Conservation (phyloP, 2,888 invertebrate genomes). For the Minunthozetes semirufus region DNA sequence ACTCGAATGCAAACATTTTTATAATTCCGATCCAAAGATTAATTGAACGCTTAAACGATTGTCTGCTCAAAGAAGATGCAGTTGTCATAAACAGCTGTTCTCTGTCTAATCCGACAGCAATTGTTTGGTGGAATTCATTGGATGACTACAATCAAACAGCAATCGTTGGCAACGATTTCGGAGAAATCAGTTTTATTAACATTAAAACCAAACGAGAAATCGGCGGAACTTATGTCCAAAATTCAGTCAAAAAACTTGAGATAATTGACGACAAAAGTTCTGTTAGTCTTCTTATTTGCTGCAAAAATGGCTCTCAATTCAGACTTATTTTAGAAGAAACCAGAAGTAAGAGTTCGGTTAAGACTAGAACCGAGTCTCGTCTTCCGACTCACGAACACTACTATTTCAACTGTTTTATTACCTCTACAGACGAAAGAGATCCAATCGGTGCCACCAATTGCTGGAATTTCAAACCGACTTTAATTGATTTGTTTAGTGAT, state of each 20-base stretch:
- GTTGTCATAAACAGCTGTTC: conserved; percentile 8
- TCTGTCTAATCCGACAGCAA: conserved; percentile 43
- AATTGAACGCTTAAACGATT: not conserved
- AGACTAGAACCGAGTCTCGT: not conserved
- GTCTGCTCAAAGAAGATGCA: conserved; percentile 22
- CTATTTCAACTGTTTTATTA: conserved; percentile 26
- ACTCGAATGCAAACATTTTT: conserved; percentile 5
- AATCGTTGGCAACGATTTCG: conserved; percentile 45
- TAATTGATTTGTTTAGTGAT: not conserved
- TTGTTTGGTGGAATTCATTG: conserved; percentile 48
- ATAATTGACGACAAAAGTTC: conserved; percentile 24
- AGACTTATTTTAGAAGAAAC: conserved; percentile 25
- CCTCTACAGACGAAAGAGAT: not conserved
- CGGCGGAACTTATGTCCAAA: conserved; percentile 57
- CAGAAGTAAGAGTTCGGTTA: not conserved
- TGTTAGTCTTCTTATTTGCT: conserved; percentile 31
- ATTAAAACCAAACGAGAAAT: conserved; percentile 63
- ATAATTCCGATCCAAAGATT: conserved; percentile 18
- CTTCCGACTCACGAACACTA: not conserved
- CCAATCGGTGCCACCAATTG: conserved; percentile 15
- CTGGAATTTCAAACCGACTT: not conserved
- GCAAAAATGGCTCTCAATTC: conserved; percentile 22
- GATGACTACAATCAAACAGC: conserved; percentile 45
- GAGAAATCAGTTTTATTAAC: conserved; percentile 63
- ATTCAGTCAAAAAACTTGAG: not conserved